Base-by-base conservation (phyloP, 2,797 vertebrate species). In the Sebastes diploproa region DNA sequence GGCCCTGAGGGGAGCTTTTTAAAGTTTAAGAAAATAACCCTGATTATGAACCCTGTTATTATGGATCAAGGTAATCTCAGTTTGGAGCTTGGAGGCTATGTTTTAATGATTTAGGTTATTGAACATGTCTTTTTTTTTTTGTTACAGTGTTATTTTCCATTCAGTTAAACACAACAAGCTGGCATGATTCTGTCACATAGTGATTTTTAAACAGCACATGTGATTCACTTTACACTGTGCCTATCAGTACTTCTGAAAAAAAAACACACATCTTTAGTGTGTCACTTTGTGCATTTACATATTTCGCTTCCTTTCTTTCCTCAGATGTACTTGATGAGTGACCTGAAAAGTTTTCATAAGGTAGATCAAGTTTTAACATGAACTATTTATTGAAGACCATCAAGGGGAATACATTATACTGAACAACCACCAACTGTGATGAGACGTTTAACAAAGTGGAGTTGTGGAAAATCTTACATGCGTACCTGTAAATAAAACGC, bases 281-380 rank as follows among this genome's bases (percentile, higher is more conserved):
- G 55, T 29, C 9, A 46, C 18, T n/a, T 54, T 38, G 3, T 69
- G 13, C 36, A 16, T 68, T 78, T 7, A 25, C 20, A 12, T 34
- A 18, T 68, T 64, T 78, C 9, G 75, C 16, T 82, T 67, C 1
- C 23, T 67, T 34, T 86, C 22, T 65, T 61, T 63, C 52, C 36
- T 30, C 93, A 99, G 98, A 92, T 99, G n/a, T 97, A 95, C 92
- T 82, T 99, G 78, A 94, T 93, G 1, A 99, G 98, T 66, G 97
- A 98, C 79, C 91, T 95, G 70, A 93, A 90, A 86, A 96, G 94
- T 32, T 97, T 98, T 81, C 68, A 88, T 72, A 96, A 92, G 93
- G 94, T 94, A 88, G 12, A 68, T 61, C 6, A 27, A 10, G n/a
- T 34, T 79, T 79, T 7, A 54, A 38, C 3, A 23, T 67, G 1